Evolutionary conservation across 2,797 vertebrate species (phyloP).

Genomic region (Protosalanx chinensis): DNA sequence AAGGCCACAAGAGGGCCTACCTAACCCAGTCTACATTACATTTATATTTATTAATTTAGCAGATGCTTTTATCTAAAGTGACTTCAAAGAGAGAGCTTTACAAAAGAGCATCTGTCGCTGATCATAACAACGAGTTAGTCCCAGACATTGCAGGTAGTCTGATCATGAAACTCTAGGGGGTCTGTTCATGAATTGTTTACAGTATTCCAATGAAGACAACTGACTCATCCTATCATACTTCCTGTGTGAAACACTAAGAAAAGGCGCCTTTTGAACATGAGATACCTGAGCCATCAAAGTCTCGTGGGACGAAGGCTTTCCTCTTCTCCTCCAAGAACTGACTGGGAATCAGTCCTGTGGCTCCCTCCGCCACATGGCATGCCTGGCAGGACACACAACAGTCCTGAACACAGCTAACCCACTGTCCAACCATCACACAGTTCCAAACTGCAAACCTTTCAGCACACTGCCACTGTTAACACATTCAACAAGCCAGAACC

Average conservation of each 20-base stretch:
- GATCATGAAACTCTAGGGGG: background rate
- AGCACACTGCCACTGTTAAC: background rate
- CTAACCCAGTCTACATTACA: background rate
- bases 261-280: background rate
- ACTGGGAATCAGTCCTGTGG: constrained; percentile 94
- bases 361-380: constrained; percentile 88
- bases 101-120: too few relatives aligned
- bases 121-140: too few relatives aligned
- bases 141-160: too few relatives aligned
- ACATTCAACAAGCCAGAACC: background rate
- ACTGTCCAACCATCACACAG: background rate
- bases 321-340: constrained; percentile 98
- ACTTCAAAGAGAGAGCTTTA: too few relatives aligned
- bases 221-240: too few relatives aligned
- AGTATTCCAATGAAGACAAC: background rate
- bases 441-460: background rate
- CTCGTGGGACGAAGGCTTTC: constrained; percentile 95
- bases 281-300: constrained; percentile 90
- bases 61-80: too few relatives aligned
- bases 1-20: constrained; percentile 53
- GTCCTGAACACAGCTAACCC: background rate
- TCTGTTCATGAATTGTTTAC: background rate
- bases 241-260: background rate
- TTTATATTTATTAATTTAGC: too few relatives aligned
- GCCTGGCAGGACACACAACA: constrained; percentile 71